Base-by-base conservation (phyloP, 2,888 invertebrate species). In the Megalurothrips usitatus region DNA sequence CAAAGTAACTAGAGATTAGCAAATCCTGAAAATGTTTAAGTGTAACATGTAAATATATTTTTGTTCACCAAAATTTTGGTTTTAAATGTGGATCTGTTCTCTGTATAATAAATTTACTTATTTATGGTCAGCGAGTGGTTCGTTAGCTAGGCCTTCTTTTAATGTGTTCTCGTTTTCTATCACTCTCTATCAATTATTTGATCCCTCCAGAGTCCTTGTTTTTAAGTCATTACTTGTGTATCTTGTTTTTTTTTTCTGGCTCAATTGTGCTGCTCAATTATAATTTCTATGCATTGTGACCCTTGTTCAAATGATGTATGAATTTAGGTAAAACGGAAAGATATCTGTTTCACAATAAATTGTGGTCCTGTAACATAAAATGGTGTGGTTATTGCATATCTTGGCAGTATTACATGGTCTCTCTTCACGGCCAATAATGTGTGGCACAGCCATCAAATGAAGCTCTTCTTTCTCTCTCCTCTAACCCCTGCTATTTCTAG, bases 331-430 rank as follows among this genome's bases (percentile, higher is more conserved):
- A 26, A 23, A 23, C n/a, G 26, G 68, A 12, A 12, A 75, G 26
- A 23, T n/a, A 75, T 75, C 1, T 75, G 12, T 26, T 75, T 26
- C 26, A 75, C 68, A 75, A 75, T 75, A 75, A 75, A 75, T 75
- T 75, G 12, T 75, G 23, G 68, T 75, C 68, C 68, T 75, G 68
- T 75, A 75, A 75, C 12, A n/a, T 75, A 12, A 75, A 75, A 26
- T 75, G 68, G 68, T 75, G 68, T 75, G 68, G 68, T 75, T 75
- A 75, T 75, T 75, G 12, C 68, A 26, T 75, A 23, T 26, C 26
- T 23, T 75, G 23, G 26, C 68, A 26, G 26, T 12, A 26, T 75
- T 23, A 75, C 68, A 75, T 26, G 34, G 34, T 43, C 34, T 43
- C 34, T 43, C 34, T 4, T 4, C 6, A 43, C 34, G 34, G 34